Evolutionary conservation across 2,113 vertebrate species (phyloP), one percentile per base, ranked within the genome.

Genomic region (Rhinopomastus cyanomelas): DNA sequence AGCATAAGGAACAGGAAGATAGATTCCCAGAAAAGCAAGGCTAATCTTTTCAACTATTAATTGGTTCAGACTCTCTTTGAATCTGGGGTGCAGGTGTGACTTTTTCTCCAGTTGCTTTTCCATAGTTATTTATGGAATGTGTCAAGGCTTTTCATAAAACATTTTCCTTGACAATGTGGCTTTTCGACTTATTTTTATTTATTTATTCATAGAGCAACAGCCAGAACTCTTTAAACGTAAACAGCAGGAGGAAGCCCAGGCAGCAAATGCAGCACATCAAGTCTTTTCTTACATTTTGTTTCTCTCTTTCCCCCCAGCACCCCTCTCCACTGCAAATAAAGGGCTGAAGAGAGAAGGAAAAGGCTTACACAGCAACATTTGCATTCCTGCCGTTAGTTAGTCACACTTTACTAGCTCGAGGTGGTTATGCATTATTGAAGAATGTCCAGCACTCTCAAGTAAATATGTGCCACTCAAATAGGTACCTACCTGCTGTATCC

Each of bases 401-500:
- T 68, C 68, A 64, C 49, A 77, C 65, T 91, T 91, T 80, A 61
- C 25, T 89, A 94, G 69, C 77, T 91, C 86, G 57, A 88, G 57
- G 73, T 74, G n/a, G 12, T 42, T 64, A 85, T 93, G 69, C 66
- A 94, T 96, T 96, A 96, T 89, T 95, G 75, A 95, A 87, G 82
- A 86, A 30, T 61, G 82, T 88, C 93, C 91, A 88, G 44, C 5
- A 2, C 39, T 78, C 34, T 83, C 53, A 83, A 91, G 61, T 51
- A 91, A 94, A 83, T 87, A 76, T 36, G 48, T 89, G 79, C 49
- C 56, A 56, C 53, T 91, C 79, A 77, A 69, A 85, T 84, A 93
- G 88, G 81, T 79, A 68, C 65, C 56, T 80, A 37, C 3, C 11
- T 52, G 52, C 61, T 80, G 1, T n/a, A 42, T 20, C 69, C 6